Conservation (phyloP, 2,797 vertebrate genomes). For the Nannoperca obscura region DNA sequence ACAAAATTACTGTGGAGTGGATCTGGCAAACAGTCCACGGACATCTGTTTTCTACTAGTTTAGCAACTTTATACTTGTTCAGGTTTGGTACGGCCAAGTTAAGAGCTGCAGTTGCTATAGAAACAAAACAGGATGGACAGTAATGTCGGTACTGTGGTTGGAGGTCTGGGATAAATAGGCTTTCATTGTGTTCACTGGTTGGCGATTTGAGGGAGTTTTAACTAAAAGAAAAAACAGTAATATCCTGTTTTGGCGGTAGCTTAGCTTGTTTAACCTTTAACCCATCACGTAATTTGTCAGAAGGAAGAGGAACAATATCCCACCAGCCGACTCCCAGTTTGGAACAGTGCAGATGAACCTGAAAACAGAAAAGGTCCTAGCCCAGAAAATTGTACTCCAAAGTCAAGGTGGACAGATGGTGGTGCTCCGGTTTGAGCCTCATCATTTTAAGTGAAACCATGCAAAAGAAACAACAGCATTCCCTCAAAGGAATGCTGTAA, state of each 20-base stretch:
- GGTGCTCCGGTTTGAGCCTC: slow-evolving; percentile 61
- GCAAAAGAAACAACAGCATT: slow-evolving; percentile 74
- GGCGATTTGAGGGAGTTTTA: slow-evolving; percentile 60
- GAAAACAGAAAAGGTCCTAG: slow-evolving; percentile 66
- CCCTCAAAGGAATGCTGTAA: slow-evolving; percentile 66
- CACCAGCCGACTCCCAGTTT: slow-evolving; percentile 73
- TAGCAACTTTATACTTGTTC: slow-evolving; percentile 72
- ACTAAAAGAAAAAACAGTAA: slow-evolving; percentile 65
- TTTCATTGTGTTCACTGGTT: slow-evolving; percentile 70
- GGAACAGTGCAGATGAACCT: slow-evolving; percentile 76
- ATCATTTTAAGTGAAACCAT: slow-evolving; percentile 78
- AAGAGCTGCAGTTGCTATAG: slow-evolving; percentile 79
- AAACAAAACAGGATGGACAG: slow-evolving; percentile 84
- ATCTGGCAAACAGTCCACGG: slow-evolving; percentile 59
- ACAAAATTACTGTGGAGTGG: slow-evolving; percentile 64
- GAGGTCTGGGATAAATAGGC: slow-evolving; percentile 69
- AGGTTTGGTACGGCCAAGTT: slow-evolving; percentile 61
- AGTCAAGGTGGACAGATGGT: slow-evolving; percentile 84
- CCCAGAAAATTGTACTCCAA: slow-evolving; percentile 69
- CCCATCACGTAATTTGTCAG: slow-evolving; percentile 71
- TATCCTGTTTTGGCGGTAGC: slow-evolving; percentile 80
- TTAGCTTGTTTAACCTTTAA: slow-evolving; percentile 82
- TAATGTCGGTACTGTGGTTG: slow-evolving; percentile 63
- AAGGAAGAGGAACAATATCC: slow-evolving; percentile 77
- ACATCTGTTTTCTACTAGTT: slow-evolving; percentile 80